Evolutionary conservation across 2,113 vertebrate genomes (phyloP).

Genomic region (Tragulus kanchil): DNA sequence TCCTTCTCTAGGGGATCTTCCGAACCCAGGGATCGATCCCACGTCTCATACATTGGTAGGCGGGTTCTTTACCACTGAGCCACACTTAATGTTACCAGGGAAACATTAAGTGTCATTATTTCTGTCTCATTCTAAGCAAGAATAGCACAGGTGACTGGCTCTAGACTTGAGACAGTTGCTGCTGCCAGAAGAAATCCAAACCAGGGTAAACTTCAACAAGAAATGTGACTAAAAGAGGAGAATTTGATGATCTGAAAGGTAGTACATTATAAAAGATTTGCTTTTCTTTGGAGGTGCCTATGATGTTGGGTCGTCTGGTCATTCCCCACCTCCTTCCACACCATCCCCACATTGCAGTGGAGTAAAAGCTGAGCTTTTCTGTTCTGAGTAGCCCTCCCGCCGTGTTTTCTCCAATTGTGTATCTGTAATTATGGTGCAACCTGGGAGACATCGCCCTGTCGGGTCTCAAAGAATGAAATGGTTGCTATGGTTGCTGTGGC

Average conservation of each 20-base stretch:
- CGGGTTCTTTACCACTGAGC: not conserved
- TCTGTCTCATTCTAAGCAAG: constrained; percentile 27
- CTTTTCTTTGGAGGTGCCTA: not conserved
- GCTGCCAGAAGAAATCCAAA: constrained; percentile 17
- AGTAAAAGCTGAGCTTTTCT: not conserved
- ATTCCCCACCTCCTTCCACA: rapidly evolving
- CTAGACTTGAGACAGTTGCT: not conserved
- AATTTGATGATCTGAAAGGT: not conserved
- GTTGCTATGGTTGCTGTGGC: constrained; percentile 59
- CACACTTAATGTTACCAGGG: not conserved
- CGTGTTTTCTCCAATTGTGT: not conserved
- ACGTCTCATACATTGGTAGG: not conserved
- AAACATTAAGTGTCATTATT: not conserved
- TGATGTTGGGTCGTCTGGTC: not conserved
- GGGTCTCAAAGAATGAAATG: constrained; percentile 25
- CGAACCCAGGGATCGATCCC: not conserved
- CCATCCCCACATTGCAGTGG: not conserved
- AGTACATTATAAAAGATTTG: not conserved
- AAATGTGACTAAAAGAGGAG: not conserved
- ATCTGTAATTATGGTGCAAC: not conserved
- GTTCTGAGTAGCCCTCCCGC: not conserved
- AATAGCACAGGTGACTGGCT: not conserved
- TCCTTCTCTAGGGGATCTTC: not conserved
- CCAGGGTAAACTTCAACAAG: not conserved
- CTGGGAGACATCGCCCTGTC: not conserved